Conservation (phyloP, 2,888 invertebrate genomes). For the Clusia tigrina region DNA sequence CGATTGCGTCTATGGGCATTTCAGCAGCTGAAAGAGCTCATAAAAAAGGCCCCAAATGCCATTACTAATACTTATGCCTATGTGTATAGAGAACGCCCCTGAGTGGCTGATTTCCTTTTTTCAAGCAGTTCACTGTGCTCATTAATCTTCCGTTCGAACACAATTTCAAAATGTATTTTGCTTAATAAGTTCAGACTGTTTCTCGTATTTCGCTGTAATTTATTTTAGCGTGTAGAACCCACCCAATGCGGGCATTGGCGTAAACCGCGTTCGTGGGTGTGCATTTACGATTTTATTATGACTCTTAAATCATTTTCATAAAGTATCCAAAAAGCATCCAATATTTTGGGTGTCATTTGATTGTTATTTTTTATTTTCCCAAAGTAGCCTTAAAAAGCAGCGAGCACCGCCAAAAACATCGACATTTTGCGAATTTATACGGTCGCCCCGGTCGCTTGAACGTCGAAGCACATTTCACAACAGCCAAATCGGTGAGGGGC, state of each 20-base stretch:
- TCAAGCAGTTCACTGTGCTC: no score
- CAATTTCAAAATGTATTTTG: no score
- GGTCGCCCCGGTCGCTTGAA: background rate
- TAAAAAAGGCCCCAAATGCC: background rate
- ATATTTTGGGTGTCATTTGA: constrained; percentile 14
- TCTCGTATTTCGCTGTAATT: no score
- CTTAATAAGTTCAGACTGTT: no score
- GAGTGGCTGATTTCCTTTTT: no score
- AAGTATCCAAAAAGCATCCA: background rate
- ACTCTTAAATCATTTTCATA: constrained; percentile 12
- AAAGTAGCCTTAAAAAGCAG: background rate
- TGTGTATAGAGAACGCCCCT: no score
- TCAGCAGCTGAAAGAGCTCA: background rate
- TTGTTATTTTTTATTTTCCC: constrained; percentile 2
- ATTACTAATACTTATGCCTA: no score
- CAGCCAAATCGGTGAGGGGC: constrained; percentile 11
- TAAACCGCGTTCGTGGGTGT: no score
- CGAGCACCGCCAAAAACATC: background rate
- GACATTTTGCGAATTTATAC: constrained; percentile 12
- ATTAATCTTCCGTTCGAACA: no score
- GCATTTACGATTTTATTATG: constrained; percentile 7
- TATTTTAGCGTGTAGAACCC: no score
- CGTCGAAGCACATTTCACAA: constrained; percentile 15
- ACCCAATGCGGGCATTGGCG: no score
- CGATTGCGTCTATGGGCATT: no score